phyloP scores from a whole-genome alignment of 1,140 invertebrate genomes.

The Venustaconcha ellipsiformis region DNA sequence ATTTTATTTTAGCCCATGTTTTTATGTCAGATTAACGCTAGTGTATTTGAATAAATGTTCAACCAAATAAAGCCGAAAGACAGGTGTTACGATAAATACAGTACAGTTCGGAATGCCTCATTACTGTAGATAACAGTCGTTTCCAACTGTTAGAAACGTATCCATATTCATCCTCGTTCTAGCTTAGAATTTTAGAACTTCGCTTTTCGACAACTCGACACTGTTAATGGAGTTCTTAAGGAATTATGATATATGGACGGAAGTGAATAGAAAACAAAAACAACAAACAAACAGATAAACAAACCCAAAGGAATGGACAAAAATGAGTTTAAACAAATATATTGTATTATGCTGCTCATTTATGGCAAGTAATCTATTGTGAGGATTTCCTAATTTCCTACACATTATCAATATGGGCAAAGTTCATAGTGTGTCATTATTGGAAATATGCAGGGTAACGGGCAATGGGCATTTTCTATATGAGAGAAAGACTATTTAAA shows the following conservation, averaged over 20 bases:
- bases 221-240: conserved; percentile 36
- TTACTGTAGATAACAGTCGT: conserved; percentile 86
- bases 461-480: too few relatives aligned
- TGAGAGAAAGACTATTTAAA: too few relatives aligned
- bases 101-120: conserved; percentile 89
- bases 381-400: too few relatives aligned
- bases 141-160: conserved; percentile 81
- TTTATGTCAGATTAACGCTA: conserved; percentile 68
- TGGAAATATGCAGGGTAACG: too few relatives aligned
- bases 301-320: too few relatives aligned
- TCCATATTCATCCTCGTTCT: conserved; percentile 46
- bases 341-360: too few relatives aligned
- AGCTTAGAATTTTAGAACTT: conserved; percentile 35
- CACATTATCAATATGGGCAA: too few relatives aligned
- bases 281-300: too few relatives aligned
- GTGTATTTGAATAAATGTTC: conserved; percentile 87
- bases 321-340: too few relatives aligned
- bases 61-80: conserved; percentile 88
- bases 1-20: conserved; percentile 60
- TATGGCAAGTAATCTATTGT: too few relatives aligned
- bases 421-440: too few relatives aligned
- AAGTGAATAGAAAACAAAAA: too few relatives aligned
- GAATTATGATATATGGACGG: background rate
- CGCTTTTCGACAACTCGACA: conserved; percentile 43
- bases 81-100: conserved; percentile 82